Percentiles rank a stretch among this genome's conserved stretches.
These are phyloP conservation scores for Drosophila cognata DNA, from an alignment of 2,888 invertebrate species.

Conservation along the genomic window DNA sequence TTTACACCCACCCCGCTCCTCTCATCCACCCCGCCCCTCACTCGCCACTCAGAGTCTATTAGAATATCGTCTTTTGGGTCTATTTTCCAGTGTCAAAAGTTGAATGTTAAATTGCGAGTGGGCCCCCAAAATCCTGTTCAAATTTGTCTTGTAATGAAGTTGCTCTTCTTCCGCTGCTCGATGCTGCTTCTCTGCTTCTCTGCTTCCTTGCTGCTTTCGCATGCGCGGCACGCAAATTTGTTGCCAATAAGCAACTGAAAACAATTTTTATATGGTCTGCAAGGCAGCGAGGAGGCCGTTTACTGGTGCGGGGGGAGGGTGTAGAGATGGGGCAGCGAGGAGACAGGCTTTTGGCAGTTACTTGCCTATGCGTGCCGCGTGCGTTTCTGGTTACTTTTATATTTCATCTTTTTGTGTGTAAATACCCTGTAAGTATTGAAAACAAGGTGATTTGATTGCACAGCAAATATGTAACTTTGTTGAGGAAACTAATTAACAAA, in stretches of 20 bases:
- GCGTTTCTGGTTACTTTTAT: constrained; percentile 44
- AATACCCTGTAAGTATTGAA: constrained; percentile 5
- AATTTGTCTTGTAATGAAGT: constrained; percentile 64
- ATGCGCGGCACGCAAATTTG: constrained; percentile 76
- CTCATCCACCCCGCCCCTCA: not conserved
- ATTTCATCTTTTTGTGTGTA: constrained; percentile 32
- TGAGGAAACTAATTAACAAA: not conserved
- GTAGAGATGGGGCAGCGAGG: not conserved
- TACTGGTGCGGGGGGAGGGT: no score
- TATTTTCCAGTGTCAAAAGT: constrained; percentile 4
- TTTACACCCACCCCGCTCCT: not conserved
- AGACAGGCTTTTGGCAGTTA: constrained; percentile 3
- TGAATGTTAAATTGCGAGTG: constrained; percentile 15
- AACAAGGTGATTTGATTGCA: not conserved
- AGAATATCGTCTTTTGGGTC: constrained; percentile 21
- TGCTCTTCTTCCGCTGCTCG: constrained; percentile 19
- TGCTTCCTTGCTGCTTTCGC: constrained; percentile 35
- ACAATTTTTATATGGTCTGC: constrained; percentile 70
- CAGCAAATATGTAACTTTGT: not conserved
- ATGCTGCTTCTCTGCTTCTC: not conserved
- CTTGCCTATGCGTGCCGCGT: constrained; percentile 71
- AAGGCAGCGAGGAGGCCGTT: not conserved
- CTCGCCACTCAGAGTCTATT: constrained; percentile 29
- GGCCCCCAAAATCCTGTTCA: constrained; percentile 38
- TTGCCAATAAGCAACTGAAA: constrained; percentile 78